These are phyloP conservation scores for Tenthredo mesomela DNA, from an alignment of 2,888 invertebrate species.

Conservation along the genomic window DNA sequence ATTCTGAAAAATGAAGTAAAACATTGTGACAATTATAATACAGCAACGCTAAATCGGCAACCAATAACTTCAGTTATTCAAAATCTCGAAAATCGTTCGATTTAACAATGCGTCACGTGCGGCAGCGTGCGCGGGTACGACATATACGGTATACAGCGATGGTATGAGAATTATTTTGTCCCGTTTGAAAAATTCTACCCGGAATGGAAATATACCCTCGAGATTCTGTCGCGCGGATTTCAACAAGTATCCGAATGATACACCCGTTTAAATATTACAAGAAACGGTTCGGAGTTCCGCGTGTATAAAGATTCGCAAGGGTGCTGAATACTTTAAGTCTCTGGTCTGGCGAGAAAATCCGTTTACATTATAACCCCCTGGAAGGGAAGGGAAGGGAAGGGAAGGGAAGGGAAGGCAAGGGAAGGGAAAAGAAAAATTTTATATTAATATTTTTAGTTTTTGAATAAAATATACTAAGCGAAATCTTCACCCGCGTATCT, in stretches of 20 bases:
- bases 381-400: no score
- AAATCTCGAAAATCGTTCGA: constrained; percentile 3
- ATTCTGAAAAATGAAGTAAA: not conserved
- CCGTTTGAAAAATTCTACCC: not conserved
- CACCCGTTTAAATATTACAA: constrained; percentile 44
- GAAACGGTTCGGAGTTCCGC: constrained; percentile 1
- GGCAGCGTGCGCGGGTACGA: not conserved
- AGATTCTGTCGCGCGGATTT: constrained; percentile 28
- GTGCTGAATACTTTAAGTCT: not conserved
- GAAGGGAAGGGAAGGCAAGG: no score
- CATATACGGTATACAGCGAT: not conserved
- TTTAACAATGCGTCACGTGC: not conserved
- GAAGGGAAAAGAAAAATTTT: no score
- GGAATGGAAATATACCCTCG: constrained; percentile 25
- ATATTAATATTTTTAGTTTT: not conserved
- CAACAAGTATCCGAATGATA: constrained; percentile 36
- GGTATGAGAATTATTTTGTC: not conserved
- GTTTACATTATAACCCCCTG: not conserved
- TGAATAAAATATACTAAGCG: not conserved
- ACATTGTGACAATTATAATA: not conserved
- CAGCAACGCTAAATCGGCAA: not conserved
- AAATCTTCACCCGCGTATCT: not conserved
- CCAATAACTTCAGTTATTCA: constrained; percentile 6
- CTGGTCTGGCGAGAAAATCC: not conserved
- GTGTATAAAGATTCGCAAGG: not conserved